Conservation (phyloP, 2,888 invertebrate genomes). For the Ormyrus rosae region DNA sequence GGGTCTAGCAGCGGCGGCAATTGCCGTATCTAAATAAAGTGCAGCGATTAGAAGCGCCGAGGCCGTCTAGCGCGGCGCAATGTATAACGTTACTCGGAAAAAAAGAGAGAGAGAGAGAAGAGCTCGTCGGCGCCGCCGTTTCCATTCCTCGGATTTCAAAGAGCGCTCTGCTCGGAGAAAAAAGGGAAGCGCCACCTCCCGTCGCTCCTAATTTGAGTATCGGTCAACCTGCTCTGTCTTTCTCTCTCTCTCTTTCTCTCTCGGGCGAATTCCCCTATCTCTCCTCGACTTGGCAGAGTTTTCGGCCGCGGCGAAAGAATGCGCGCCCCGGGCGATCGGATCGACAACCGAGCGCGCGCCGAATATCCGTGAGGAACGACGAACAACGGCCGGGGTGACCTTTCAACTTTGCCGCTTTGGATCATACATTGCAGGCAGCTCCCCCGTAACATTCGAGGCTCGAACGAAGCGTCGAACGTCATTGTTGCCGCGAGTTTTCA, state of each 20-base stretch:
- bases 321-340: not conserved
- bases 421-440: too few relatives aligned
- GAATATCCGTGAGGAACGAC: slow-evolving; percentile 11
- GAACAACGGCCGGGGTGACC: slow-evolving; percentile 3
- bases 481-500: not conserved
- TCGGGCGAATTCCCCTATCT: not conserved
- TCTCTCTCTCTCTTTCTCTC: too few relatives aligned
- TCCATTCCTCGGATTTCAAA: slow-evolving; percentile 2
- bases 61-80: not conserved
- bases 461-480: not conserved
- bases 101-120: too few relatives aligned
- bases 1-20: too few relatives aligned
- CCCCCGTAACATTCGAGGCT: too few relatives aligned
- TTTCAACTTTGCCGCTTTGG: slow-evolving; percentile 1
- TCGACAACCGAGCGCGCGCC: not conserved
- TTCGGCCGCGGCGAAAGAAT: not conserved
- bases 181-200: not conserved
- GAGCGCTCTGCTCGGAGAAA: not conserved
- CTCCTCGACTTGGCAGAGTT: slow-evolving; percentile 16
- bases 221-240: not conserved
- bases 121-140: too few relatives aligned
- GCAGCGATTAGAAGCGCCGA: not conserved
- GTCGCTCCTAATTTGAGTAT: slow-evolving; percentile 23
- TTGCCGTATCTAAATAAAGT: too few relatives aligned
- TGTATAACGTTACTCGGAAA: too few relatives aligned